phyloP scores from a whole-genome alignment of 2,797 vertebrate species.

The Zalophus californianus region DNA sequence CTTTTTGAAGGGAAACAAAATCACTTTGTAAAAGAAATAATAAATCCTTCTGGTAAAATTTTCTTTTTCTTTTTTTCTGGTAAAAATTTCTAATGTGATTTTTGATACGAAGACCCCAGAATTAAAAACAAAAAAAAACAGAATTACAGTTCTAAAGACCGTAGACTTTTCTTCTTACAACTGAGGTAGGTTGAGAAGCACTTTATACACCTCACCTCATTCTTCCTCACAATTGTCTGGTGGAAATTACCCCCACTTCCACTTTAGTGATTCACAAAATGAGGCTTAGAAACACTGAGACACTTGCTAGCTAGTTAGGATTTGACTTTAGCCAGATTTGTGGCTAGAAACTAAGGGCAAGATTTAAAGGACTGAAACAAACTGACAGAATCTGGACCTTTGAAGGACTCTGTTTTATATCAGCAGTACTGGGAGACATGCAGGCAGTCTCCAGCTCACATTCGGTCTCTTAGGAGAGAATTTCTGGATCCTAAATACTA shows the following conservation, averaged over 20 bases:
- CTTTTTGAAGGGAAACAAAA: background rate
- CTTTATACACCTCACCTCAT: background rate
- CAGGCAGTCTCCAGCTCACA: background rate
- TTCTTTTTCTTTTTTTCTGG: background rate
- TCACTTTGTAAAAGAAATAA: conserved; percentile 38
- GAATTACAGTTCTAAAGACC: background rate
- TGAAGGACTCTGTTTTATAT: background rate
- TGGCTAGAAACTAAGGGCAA: background rate
- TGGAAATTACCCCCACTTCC: background rate
- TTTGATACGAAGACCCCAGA: background rate
- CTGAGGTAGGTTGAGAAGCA: background rate
- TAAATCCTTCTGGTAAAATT: background rate
- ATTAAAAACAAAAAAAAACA: background rate
- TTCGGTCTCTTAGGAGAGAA: background rate
- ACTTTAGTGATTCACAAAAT: conserved; percentile 5
- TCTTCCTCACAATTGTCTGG: background rate
- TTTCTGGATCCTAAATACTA: background rate
- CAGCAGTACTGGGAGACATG: background rate
- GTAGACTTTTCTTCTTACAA: background rate
- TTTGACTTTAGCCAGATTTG: background rate
- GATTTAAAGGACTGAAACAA: background rate
- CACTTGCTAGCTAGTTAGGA: background rate
- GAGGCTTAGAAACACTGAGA: background rate
- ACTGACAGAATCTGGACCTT: background rate
- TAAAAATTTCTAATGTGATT: background rate